These are phyloP conservation scores for Drosophila neonasuta DNA, from an alignment of 2,888 invertebrate genomes.

Conservation along the genomic window DNA sequence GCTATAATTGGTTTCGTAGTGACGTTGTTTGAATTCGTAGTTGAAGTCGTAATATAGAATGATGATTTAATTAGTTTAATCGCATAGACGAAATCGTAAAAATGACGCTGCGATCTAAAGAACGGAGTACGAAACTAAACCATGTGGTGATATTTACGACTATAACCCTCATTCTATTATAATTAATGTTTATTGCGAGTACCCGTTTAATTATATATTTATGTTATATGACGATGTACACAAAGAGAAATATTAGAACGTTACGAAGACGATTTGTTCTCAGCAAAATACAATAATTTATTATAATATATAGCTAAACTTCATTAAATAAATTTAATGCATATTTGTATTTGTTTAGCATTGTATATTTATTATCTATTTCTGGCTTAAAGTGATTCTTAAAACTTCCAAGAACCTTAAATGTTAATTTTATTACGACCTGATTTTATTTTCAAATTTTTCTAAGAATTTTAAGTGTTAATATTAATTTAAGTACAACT, in stretches of 20 bases:
- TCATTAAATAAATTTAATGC: no score
- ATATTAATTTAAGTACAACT: not conserved
- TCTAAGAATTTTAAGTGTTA: not conserved
- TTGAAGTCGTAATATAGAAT: conserved; percentile 11
- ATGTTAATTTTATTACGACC: not conserved
- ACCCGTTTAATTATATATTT: not conserved
- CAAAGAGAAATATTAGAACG: not conserved
- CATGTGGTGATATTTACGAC: conserved; percentile 4
- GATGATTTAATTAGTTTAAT: conserved; percentile 39
- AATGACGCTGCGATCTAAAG: conserved; percentile 15
- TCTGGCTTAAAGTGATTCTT: not conserved
- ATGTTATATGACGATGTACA: conserved; percentile 8
- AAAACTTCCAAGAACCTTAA: no score
- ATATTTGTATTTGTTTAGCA: not conserved
- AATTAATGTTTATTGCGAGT: conserved; percentile 9
- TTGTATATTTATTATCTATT: not conserved
- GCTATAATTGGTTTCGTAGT: conserved; percentile 20
- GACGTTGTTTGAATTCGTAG: conserved; percentile 3
- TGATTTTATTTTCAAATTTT: not conserved
- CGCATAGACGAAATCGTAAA: conserved; percentile 21
- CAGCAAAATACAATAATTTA: not conserved
- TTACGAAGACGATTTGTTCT: not conserved
- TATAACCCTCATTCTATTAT: conserved; percentile 1
- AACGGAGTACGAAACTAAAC: not conserved
- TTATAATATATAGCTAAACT: not conserved